Base-by-base conservation (phyloP, 1,140 invertebrate genomes). In the Babylonia areolata region DNA sequence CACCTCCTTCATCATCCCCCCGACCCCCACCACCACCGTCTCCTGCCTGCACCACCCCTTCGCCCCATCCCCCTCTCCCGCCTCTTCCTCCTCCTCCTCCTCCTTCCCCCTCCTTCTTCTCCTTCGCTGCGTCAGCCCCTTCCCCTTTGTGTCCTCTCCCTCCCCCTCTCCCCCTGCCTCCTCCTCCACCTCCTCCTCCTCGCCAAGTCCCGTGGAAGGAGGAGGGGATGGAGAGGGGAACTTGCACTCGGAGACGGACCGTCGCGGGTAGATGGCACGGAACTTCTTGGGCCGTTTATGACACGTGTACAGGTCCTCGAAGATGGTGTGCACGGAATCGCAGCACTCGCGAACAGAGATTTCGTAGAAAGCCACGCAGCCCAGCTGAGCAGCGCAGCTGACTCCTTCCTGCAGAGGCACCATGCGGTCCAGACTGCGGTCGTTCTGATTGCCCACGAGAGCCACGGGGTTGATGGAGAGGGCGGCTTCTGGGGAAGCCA, bases 351-450 rank as follows among this genome's bases (percentile, higher is more conserved):
- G 94, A 0, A 97, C 97, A 1, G 97, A 97, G 79, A 97, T 97
- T 94, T 97, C 97, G 91, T 97, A 96, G 90, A 97, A 97, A 88
- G 96, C 96, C n/a, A 96, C 95, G 91, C 97, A 97, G 69, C 96
- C 96, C 85, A 97, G 89, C 85, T 97, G 94, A 96, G 96, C 90
- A 87, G 96, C 96, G 35, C 96, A 94, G 28, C 95, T 94, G 42
- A 96, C 96, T 0, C 97, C 98, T 94, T 98, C 97, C 89, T 98
- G 97, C 12, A 95, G 95, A 90, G 96, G 97, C 85, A 98, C 97
- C 96, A 98, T 97, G 90, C 98, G 95, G 80, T 98, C 95, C 93
- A 98, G 97, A 58, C 97, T 96, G 96, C 98, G 97, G 92, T 98
- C 98, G 17, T 96, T 97, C 95, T 98, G 98, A 92, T 98, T 98